Evolutionary conservation across 2,888 invertebrate genomes (phyloP).

Genomic region (Acronicta aceris): DNA sequence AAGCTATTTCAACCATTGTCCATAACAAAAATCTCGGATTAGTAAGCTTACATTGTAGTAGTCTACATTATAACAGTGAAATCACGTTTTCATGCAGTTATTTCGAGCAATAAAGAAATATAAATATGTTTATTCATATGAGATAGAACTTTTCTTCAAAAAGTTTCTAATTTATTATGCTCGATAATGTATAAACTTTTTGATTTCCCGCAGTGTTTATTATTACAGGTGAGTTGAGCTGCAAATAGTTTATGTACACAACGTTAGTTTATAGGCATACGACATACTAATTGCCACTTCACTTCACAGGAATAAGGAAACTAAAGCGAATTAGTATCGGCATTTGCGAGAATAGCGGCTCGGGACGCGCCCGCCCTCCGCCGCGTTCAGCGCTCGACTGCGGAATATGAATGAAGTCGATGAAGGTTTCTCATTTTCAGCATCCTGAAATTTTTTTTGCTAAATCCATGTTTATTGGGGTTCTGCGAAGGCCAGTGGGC

Average conservation of each 20-base stretch:
- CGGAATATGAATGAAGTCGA: constrained; percentile 71
- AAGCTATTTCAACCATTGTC: constrained; percentile 34
- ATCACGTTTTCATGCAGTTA: constrained; percentile 20
- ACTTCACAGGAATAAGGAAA: constrained; percentile 60
- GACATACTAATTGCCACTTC: constrained; percentile 54
- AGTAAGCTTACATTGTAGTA: no score
- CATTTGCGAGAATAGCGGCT: constrained; percentile 49
- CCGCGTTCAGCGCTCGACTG: constrained; percentile 82
- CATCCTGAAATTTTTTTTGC: constrained; percentile 62
- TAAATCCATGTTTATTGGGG: constrained; percentile 59
- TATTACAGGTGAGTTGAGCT: constrained; percentile 11
- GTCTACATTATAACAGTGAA: constrained; percentile 12
- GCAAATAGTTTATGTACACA: constrained; percentile 27
- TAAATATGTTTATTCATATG: constrained; percentile 47
- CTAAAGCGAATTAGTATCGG: constrained; percentile 58
- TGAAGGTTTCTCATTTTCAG: constrained; percentile 74
- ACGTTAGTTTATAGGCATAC: constrained; percentile 36
- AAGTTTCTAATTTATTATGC: constrained; percentile 56
- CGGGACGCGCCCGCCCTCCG: constrained; percentile 69
- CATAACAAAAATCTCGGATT: no score
- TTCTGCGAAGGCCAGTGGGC: constrained; percentile 45
- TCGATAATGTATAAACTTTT: constrained; percentile 50
- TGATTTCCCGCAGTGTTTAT: constrained; percentile 32
- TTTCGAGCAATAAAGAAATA: constrained; percentile 36
- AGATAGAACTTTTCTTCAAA: constrained; percentile 54